Evolutionary conservation across 1,140 invertebrate species (phyloP).

Genomic region (Phocides pigmalion): DNA sequence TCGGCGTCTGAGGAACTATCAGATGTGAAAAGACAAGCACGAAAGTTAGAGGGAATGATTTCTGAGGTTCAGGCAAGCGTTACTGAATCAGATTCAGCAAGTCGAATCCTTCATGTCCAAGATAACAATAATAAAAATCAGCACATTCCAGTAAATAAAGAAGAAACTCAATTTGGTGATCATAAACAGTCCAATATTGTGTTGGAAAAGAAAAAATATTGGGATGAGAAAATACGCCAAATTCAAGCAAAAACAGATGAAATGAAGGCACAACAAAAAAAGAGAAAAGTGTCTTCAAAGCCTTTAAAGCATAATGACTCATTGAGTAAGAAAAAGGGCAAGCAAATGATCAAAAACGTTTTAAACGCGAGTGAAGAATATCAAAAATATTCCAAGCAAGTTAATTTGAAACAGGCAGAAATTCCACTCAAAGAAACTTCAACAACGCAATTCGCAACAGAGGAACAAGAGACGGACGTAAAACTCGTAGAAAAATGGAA

Average conservation of each 20-base stretch:
- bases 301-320: conserved; percentile 75
- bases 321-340: conserved; percentile 73
- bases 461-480: conserved; percentile 36
- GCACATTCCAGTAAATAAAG: conserved; percentile 36
- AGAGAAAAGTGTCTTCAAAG: conserved; percentile 60
- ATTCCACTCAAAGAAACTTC: conserved; percentile 27
- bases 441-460: background rate
- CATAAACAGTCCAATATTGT: conserved; percentile 66
- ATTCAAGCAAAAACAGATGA: conserved; percentile 73
- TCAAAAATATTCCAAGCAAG: conserved; percentile 33
- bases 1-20: conserved; percentile 77
- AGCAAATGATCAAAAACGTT: conserved; percentile 75
- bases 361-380: conserved; percentile 55
- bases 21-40: conserved; percentile 81
- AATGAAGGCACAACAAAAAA: conserved; percentile 58
- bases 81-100: conserved; percentile 82
- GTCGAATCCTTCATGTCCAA: conserved; percentile 70
- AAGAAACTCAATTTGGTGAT: conserved; percentile 64
- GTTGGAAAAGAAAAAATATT: conserved; percentile 80
- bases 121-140: conserved; percentile 37
- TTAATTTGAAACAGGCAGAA: conserved; percentile 29
- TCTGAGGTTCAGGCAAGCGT: conserved; percentile 81
- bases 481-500: conserved; percentile 75
- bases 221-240: conserved; percentile 79
- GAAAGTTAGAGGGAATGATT: conserved; percentile 73